Percentiles rank a stretch among this genome's conserved stretches.
Evolutionary conservation across 2,797 vertebrate genomes (phyloP).

Genomic region (Percopsis omiscomaycus): DNA sequence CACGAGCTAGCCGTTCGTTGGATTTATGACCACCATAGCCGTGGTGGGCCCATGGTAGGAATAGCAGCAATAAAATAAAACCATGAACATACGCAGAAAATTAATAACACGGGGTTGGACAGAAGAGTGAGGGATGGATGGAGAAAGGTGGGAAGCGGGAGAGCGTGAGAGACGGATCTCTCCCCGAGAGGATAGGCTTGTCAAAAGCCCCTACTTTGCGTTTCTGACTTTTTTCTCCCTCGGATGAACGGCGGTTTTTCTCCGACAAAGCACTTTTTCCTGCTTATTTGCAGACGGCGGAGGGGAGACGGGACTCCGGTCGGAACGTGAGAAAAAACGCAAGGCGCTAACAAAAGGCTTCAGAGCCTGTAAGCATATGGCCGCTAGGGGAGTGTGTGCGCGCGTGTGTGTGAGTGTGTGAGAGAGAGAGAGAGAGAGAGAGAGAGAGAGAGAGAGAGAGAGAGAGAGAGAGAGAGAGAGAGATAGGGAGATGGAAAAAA

Average conservation of each 20-base stretch:
- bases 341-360: slow-evolving; percentile 71
- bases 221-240: slow-evolving; percentile 61
- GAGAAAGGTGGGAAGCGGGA: slow-evolving; percentile 1
- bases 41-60: no score
- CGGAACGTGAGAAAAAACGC: slow-evolving; percentile 69
- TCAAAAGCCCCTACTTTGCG: slow-evolving; percentile 73
- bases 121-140: slow-evolving; percentile 27
- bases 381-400: slow-evolving; percentile 53
- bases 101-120: neutral
- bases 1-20: no score
- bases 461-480: neutral
- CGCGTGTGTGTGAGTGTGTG: neutral
- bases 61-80: no score
- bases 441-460: slow-evolving; percentile 44
- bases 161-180: slow-evolving; percentile 41
- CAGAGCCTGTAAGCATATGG: slow-evolving; percentile 66
- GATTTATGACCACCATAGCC: no score
- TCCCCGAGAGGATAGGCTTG: slow-evolving; percentile 66
- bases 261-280: slow-evolving; percentile 73
- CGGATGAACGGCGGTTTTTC: slow-evolving; percentile 67
- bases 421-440: slow-evolving; percentile 48
- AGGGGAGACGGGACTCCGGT: slow-evolving; percentile 61
- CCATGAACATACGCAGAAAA: neutral
- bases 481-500: slow-evolving; percentile 32
- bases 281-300: slow-evolving; percentile 72